phyloP scores from a whole-genome alignment of 2,113 vertebrate genomes.

The Syngnathus typhle region DNA sequence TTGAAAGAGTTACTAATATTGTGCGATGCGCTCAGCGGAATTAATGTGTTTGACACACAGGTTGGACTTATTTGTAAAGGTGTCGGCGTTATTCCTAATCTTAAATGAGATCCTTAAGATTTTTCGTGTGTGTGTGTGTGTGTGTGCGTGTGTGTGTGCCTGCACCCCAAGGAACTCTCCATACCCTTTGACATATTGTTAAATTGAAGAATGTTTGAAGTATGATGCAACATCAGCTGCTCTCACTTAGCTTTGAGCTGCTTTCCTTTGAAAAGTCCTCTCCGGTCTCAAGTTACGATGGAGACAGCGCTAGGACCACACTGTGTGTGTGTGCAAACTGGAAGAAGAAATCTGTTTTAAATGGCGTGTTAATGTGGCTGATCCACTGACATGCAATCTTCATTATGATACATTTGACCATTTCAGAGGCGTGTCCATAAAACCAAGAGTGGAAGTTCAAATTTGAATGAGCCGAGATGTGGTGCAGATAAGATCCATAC shows the following conservation, averaged over 20 bases:
- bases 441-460: constrained; percentile 15
- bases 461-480: constrained; percentile 35
- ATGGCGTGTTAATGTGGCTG: constrained; percentile 31
- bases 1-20: constrained; percentile 17
- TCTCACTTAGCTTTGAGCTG: constrained; percentile 80
- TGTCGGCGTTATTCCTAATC: constrained; percentile 39
- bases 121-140: constrained; percentile 16
- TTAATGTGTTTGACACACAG: constrained; percentile 12
- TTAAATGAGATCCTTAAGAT: constrained; percentile 26
- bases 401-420: constrained; percentile 6
- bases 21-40: constrained; percentile 16
- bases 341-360: constrained; percentile 14
- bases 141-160: constrained; percentile 21
- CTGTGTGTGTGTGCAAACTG: constrained; percentile 11
- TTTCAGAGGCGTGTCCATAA: constrained; percentile 14
- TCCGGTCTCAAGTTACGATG: constrained; percentile 79
- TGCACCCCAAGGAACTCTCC: constrained; percentile 48
- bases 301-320: constrained; percentile 49
- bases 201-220: constrained; percentile 89
- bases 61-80: constrained; percentile 23
- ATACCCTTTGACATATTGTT: constrained; percentile 81
- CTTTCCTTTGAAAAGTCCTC: constrained; percentile 81
- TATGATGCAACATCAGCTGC: constrained; percentile 87
- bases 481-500: constrained; percentile 44
- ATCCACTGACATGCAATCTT: constrained; percentile 12